Percentiles rank a stretch among this genome's conserved stretches.
phyloP scores from a whole-genome alignment of 2,797 vertebrate genomes.

The Bradypodion ventrale region DNA sequence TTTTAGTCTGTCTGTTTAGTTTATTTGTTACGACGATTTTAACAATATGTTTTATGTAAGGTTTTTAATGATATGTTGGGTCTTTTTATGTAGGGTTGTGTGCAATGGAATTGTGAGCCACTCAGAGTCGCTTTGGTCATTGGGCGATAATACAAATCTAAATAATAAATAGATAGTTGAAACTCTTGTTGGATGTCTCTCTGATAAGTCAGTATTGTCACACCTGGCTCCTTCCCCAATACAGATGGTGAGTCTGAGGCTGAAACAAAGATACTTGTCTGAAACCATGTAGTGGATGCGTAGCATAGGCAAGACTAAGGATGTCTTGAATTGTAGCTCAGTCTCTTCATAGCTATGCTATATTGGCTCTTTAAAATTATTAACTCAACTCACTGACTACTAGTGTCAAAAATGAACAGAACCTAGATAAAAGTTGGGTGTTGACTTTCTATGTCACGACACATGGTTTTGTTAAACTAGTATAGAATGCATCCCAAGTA shows the following conservation, averaged over 20 bases:
- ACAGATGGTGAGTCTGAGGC: background rate
- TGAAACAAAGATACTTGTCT: background rate
- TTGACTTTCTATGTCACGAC: background rate
- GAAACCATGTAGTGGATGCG: background rate
- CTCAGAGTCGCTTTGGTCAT: too few species aligned
- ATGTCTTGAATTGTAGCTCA: background rate
- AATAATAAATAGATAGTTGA: too few species aligned
- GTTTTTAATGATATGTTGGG: too few species aligned
- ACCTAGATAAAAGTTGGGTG: background rate
- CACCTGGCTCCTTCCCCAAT: background rate
- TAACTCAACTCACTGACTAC: background rate
- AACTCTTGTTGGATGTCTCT: background rate
- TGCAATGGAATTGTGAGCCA: too few species aligned
- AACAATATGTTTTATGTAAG: too few species aligned
- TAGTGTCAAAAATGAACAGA: background rate
- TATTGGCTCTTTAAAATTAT: too few species aligned
- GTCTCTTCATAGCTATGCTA: background rate
- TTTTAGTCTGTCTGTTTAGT: too few species aligned
- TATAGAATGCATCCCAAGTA: background rate
- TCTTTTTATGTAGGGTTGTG: too few species aligned
- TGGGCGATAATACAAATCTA: too few species aligned
- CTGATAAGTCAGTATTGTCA: background rate
- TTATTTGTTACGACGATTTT: too few species aligned
- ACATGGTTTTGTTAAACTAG: background rate
- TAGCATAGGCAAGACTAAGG: background rate